phyloP scores from a whole-genome alignment of 2,888 invertebrate species.

The Odontocolon sp. region DNA sequence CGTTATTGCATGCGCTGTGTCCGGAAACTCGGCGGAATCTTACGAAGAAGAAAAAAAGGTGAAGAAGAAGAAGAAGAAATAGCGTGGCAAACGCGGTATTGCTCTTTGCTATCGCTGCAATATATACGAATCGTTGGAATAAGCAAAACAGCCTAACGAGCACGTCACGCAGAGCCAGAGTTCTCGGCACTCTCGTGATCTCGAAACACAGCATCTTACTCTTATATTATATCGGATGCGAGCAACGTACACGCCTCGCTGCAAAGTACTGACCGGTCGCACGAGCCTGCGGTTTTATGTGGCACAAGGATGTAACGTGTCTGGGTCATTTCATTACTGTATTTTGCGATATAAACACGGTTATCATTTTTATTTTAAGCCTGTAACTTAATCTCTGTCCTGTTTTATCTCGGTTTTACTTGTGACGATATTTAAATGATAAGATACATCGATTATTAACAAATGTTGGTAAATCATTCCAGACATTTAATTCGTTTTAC shows the following conservation, averaged over 20 bases:
- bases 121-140: constrained; percentile 3
- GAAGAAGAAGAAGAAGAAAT: neutral
- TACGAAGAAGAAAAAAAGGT: constrained; percentile 7
- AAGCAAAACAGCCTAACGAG: neutral
- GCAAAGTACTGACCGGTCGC: constrained; percentile 34
- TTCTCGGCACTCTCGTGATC: neutral
- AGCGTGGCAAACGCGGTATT: neutral
- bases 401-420: too few species aligned
- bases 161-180: neutral
- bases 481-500: too few species aligned
- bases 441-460: too few species aligned
- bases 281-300: constrained; percentile 60
- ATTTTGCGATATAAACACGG: constrained; percentile 55
- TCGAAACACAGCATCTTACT: constrained; percentile 1
- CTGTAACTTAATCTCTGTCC: too few species aligned
- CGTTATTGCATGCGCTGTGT: too few species aligned
- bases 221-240: neutral
- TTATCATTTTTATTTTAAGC: neutral
- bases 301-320: constrained; percentile 72
- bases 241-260: constrained; percentile 43
- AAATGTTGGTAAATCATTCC: too few species aligned
- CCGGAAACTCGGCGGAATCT: constrained; percentile 19
- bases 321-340: constrained; percentile 70
- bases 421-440: neutral
- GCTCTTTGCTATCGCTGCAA: neutral